These are phyloP conservation scores for Isichthys henryi DNA, from an alignment of 2,113 vertebrate genomes.

Conservation along the genomic window DNA sequence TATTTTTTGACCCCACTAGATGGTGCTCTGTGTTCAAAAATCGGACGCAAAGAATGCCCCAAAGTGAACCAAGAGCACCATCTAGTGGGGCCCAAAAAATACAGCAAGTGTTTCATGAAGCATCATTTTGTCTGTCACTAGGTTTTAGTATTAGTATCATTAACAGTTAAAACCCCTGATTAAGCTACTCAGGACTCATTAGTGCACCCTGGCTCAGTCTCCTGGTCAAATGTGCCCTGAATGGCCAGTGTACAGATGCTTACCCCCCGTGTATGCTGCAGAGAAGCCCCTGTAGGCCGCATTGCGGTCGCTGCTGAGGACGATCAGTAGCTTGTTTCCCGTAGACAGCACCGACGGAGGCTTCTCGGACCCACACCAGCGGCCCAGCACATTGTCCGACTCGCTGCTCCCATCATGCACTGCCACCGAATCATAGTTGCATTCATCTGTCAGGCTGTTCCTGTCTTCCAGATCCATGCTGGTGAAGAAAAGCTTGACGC, in stretches of 20 bases:
- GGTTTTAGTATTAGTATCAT: background rate
- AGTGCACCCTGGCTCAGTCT: background rate
- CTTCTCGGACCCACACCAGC: conserved; percentile 75
- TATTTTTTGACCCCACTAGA: background rate
- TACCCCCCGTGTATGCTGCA: conserved; percentile 81
- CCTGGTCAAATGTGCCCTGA: background rate
- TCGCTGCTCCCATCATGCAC: conserved; percentile 74
- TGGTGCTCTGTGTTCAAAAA: background rate
- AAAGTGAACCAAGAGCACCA: background rate
- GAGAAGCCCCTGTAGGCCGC: conserved; percentile 75
- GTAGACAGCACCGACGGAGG: conserved; percentile 64
- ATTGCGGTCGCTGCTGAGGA: conserved; percentile 80
- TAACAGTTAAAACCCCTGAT: background rate
- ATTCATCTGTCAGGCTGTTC: conserved; percentile 73
- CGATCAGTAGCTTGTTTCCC: conserved; percentile 73
- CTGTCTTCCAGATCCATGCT: conserved; percentile 79
- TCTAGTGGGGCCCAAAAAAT: background rate
- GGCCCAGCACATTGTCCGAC: conserved; percentile 65
- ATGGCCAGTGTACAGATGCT: conserved; percentile 27
- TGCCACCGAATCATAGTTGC: conserved; percentile 79
- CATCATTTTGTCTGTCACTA: background rate
- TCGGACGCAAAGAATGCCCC: background rate
- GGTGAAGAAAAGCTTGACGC: conserved; percentile 77
- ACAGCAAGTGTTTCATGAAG: background rate
- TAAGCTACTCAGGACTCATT: background rate